Base-by-base conservation (phyloP, 2,113 vertebrate species). In the Lepus americanus region DNA sequence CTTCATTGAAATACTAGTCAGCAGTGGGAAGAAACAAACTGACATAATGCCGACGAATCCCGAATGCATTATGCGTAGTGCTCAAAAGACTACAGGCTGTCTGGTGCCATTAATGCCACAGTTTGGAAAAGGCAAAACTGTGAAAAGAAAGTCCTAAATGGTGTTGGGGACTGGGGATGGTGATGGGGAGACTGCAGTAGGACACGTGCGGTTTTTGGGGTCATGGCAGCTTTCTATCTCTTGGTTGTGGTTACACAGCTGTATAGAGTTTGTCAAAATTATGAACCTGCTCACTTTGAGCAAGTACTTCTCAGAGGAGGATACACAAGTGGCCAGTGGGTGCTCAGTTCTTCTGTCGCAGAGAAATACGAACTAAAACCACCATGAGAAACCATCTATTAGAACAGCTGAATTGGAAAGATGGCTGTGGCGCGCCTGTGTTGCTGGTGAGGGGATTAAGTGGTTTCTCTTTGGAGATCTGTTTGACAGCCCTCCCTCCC, bases 21-120 rank as follows among this genome's bases (percentile, higher is more conserved):
- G 61, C 61, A 63, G 2, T 23, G 6, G 44, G 44, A 23, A 80
- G 29, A 36, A 27, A 20, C 23, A 49, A 10, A 39, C 11, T 5
- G n/a, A 20, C 4, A 16, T 3, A 16, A 3, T 0, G 0, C 44
- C 23, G 31, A 6, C 31, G 39, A 23, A 3, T 87, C 31, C 39
- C 39, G 33, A 6, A 13, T 11, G 63, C 19, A 14, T 39, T 25
- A 20, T 8, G 19, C 13, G 55, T 11, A 5, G 27, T 36, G n/a
- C 19, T 44, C 73, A 6, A 3, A 51, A 36, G 29, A 51, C 63
- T 22, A 0, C 19, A 3, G 44, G 0, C 33, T 25, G 17, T 70
- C 53, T 14, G 77, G 20, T 53, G 20, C 51, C 61, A 4, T 27
- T 19, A 9, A 2, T 9, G 0, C 25, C 69, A 25, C 55, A 0